Percentiles rank a stretch among this genome's conserved stretches.
Evolutionary conservation across 2,888 invertebrate species (phyloP).

Genomic region (Leptopterna dolabrata): DNA sequence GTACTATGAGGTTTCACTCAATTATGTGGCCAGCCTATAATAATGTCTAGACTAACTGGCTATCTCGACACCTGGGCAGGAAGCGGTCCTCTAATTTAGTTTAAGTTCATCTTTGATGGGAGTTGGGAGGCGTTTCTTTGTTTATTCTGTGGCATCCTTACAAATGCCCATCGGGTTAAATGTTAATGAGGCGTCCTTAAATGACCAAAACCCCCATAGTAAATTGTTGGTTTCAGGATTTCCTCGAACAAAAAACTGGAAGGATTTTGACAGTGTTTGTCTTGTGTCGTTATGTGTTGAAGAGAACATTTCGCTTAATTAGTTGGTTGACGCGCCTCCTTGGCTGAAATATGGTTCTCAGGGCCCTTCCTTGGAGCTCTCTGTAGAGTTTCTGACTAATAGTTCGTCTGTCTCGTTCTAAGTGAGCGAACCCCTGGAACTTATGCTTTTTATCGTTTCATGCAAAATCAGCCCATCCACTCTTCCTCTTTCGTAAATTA

Average conservation of each 20-base stretch:
- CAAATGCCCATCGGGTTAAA: not conserved
- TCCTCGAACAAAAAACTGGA: not conserved
- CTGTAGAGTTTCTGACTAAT: no score
- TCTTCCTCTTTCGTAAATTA: no score
- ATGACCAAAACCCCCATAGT: not conserved
- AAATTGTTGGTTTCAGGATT: not conserved
- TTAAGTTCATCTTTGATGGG: not conserved
- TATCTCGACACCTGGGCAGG: not conserved
- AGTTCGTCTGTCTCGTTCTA: no score
- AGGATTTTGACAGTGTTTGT: not conserved
- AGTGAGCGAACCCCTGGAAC: no score
- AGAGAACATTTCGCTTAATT: slow-evolving; percentile 1
- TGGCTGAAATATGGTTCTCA: not conserved
- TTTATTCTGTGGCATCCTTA: not conserved
- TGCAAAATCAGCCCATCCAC: no score
- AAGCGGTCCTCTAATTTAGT: not conserved
- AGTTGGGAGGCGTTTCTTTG: not conserved
- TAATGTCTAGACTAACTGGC: not conserved
- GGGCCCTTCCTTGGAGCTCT: no score
- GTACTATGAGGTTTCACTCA: not conserved
- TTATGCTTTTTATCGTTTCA: no score
- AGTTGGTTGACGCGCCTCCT: not conserved
- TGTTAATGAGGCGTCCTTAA: not conserved
- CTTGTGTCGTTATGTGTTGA: not conserved
- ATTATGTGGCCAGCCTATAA: not conserved